A percentile compares a stretch with the other conserved stretches of the same genome.
These are phyloP conservation scores for Pseudoatta argentina DNA, from an alignment of 1,140 invertebrate genomes.

Conservation along the genomic window DNA sequence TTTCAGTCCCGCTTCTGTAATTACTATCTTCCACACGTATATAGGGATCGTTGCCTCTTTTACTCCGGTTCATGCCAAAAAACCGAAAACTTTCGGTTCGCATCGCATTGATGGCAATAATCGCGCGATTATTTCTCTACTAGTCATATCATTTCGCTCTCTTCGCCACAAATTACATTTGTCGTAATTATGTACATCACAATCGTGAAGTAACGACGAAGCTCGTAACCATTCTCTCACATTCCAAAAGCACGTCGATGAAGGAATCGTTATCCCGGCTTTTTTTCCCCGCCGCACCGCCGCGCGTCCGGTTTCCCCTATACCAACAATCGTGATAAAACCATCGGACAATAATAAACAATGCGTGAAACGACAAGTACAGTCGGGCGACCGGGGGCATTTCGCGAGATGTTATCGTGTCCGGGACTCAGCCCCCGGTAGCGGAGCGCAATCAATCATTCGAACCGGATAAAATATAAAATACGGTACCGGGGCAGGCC, in stretches of 20 bases:
- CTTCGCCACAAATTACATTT: not conserved
- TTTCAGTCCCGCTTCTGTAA: slow-evolving; percentile 86
- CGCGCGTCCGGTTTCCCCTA: slow-evolving; percentile 32
- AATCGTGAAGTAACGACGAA: not conserved
- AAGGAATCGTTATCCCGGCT: slow-evolving; percentile 52
- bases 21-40: slow-evolving; percentile 82
- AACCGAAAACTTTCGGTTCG: slow-evolving; percentile 53
- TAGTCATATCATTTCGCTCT: not conserved
- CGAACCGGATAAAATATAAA: slow-evolving; percentile 84
- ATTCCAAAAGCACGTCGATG: slow-evolving; percentile 30
- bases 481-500: slow-evolving; percentile 68
- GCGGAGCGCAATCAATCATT: slow-evolving; percentile 85
- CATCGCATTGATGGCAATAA: slow-evolving; percentile 27
- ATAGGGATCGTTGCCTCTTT: slow-evolving; percentile 72
- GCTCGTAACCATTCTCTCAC: not conserved
- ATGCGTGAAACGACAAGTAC: slow-evolving; percentile 86
- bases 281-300: not conserved
- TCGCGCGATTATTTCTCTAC: slow-evolving; percentile 27
- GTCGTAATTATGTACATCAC: not conserved
- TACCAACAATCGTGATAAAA: slow-evolving; percentile 81
- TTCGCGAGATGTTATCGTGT: slow-evolving; percentile 83
- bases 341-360: slow-evolving; percentile 85
- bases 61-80: slow-evolving; percentile 74
- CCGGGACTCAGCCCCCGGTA: slow-evolving; percentile 70
- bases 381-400: slow-evolving; percentile 75